A percentile compares a stretch with the other conserved stretches of the same genome.
Evolutionary conservation across 2,888 invertebrate genomes (phyloP).

Genomic region (Chrysolina haemoptera): DNA sequence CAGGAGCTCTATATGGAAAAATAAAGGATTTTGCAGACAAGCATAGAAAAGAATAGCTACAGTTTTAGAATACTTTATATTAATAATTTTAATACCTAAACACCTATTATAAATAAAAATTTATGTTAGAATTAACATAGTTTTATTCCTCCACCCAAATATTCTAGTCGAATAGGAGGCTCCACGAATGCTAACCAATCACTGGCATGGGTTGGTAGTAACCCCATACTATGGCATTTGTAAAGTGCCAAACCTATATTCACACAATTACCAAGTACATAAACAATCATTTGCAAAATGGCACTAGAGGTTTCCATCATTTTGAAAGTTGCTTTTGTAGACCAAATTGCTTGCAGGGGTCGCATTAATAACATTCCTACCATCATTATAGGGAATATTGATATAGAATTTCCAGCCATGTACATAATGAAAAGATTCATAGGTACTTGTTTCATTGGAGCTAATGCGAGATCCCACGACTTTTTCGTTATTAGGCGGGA

Average conservation of each 20-base stretch:
- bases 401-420: slow-evolving; percentile 99
- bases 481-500: slow-evolving; percentile 92
- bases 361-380: slow-evolving; percentile 98
- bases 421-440: slow-evolving; percentile 99
- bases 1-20: slow-evolving; percentile 80
- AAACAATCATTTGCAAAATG: slow-evolving; percentile 92
- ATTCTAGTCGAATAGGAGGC: slow-evolving; percentile 87
- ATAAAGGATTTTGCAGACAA: slow-evolving; percentile 80
- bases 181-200: slow-evolving; percentile 99
- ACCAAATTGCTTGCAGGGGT: slow-evolving; percentile 95
- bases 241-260: slow-evolving; percentile 94
- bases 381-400: slow-evolving; percentile 99
- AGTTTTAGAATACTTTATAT: slow-evolving; percentile 37
- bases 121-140: slow-evolving; percentile 70
- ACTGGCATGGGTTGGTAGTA: slow-evolving; percentile 96
- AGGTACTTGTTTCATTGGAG: slow-evolving; percentile 95
- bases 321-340: slow-evolving; percentile 92
- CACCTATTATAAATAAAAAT: slow-evolving; percentile 51
- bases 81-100: slow-evolving; percentile 51
- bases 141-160: slow-evolving; percentile 86
- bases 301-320: slow-evolving; percentile 95
- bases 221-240: slow-evolving; percentile 98
- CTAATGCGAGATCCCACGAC: slow-evolving; percentile 96
- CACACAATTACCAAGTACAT: slow-evolving; percentile 92
- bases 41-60: slow-evolving; percentile 72